Base-by-base conservation (phyloP, 2,797 vertebrate species). In the Glyptemys insculpta region DNA sequence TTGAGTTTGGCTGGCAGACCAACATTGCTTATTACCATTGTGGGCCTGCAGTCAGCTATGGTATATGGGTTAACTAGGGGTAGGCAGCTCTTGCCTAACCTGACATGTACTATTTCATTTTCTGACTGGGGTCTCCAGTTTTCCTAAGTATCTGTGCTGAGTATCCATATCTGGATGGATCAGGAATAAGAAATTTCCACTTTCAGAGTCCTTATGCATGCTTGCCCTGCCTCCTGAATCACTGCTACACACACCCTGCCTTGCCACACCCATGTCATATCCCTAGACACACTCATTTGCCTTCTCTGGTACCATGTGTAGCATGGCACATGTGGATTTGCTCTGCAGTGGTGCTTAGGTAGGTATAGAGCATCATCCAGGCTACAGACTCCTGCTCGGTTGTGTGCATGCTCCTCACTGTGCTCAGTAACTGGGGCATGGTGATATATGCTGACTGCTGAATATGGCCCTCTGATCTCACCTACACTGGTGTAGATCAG, bases 361-460 rank as follows among this genome's bases (percentile, higher is more conserved):
- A 7, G 10, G 52, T n/a, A 83, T 44, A 31, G 65, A 81, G 81
- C 37, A 52, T 25, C 52, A 41, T 0, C 1, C 27, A 29, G 4
- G 12, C 1, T 12, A 1, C n/a, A 47, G 76, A 18, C 2, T 25
- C 56, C 74, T 76, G 44, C 12, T 76, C 8, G 27, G 74, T 44
- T 47, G 41, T 4, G 3, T 49, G 25, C 7, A 27, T 78, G 25
- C 7, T 47, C 44, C 44, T 78, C 14, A 29, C 44, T 78, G 12
- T 47, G 44, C 44, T 49, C 41, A 78, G 25, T 49, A 44, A 76
- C 25, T 44, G 41, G 41, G 44, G 25, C 74, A 49, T 53, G 5
- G 4, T 0, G 0, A 12, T 18, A 59, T 56, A 53, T 83, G 0
- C 23, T 37, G 41, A 29, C n/a, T 37, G 12, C 54, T 44, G 44